These are phyloP conservation scores for Rhagophthalmus giganteus DNA, from an alignment of 2,888 invertebrate genomes.

Conservation along the genomic window DNA sequence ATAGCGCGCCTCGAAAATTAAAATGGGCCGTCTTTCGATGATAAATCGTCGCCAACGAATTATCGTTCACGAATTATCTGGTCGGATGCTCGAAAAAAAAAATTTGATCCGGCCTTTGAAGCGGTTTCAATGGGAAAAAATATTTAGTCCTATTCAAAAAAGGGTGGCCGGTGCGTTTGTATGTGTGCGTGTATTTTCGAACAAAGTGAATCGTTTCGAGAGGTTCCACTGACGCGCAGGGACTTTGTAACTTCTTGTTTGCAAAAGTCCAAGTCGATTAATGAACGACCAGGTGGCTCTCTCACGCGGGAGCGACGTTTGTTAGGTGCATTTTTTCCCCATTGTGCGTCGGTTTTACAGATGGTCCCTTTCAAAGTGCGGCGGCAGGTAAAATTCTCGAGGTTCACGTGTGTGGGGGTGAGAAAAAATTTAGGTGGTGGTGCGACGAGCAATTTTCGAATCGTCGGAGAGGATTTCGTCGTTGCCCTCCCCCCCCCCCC, in stretches of 20 bases:
- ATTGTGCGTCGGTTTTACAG: background rate
- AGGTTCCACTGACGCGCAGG: background rate
- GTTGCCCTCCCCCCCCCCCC: no score
- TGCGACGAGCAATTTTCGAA: no score
- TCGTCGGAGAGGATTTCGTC: no score
- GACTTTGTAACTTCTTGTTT: background rate
- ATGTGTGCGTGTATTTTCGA: background rate
- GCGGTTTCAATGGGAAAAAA: conserved; percentile 10
- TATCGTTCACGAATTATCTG: conserved; percentile 19
- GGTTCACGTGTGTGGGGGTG: no score
- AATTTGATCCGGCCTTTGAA: conserved; percentile 12
- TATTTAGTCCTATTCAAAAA: background rate
- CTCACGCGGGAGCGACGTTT: background rate
- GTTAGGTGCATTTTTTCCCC: background rate
- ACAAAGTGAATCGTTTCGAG: background rate
- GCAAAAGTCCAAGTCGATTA: background rate
- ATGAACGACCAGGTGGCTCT: background rate
- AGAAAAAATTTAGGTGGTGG: no score
- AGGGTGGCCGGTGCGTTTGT: no score
- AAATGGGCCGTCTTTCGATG: conserved; percentile 22
- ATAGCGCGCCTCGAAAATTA: background rate
- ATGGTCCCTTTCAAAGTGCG: background rate
- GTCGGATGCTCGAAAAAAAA: conserved; percentile 16
- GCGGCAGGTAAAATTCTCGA: background rate
- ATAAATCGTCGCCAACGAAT: no score